Evolutionary conservation across 2,888 invertebrate species (phyloP), one percentile per base, ranked within the genome.

Genomic region (Barypeithes pellucidus): DNA sequence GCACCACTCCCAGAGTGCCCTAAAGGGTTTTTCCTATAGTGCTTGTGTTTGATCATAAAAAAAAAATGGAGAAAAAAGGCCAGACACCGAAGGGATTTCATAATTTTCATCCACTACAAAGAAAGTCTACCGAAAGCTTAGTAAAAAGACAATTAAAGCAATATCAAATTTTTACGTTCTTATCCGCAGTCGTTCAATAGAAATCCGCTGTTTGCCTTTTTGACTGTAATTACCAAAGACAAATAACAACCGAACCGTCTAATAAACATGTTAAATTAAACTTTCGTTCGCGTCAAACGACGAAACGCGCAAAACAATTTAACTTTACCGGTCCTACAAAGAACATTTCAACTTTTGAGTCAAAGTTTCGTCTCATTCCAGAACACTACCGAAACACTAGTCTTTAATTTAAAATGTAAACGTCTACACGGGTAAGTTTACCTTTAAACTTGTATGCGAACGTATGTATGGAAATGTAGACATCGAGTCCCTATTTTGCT

Each of bases 281-380:
- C 47, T 18, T 47, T 47, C 11, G 18, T 11, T 11, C 8, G 4
- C 47, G 20, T 47, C 47, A 47, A 47, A 20, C 12, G 47, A 47
- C 20, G 20, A 47, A 16, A 47, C 47, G 2, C 18, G 1, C 47
- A 47, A 7, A 47, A 47, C 47, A 47, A 47, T 47, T 47, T 47
- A 47, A 20, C 47, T 47, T 47, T 20, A 8, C 18, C 45, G 18
- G 11, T 45, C 47, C 18, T 47, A 47, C 20, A 20, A 20, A 47
- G 47, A 47, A 47, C 47, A 47, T 20, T 47, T 47, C 11, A 18
- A 47, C 20, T 20, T 20, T 20, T 20, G 9, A n/a, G 2, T 11
- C 7, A 18, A 47, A 47, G 18, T 47, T 47, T 47, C 47, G 20
- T 43, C 16, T 16, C 16, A 43, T 43, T 7, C 43, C 9, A 9